Evolutionary conservation across 2,113 vertebrate genomes (phyloP), one percentile per base, ranked within the genome.

Genomic region (Calypte anna): DNA sequence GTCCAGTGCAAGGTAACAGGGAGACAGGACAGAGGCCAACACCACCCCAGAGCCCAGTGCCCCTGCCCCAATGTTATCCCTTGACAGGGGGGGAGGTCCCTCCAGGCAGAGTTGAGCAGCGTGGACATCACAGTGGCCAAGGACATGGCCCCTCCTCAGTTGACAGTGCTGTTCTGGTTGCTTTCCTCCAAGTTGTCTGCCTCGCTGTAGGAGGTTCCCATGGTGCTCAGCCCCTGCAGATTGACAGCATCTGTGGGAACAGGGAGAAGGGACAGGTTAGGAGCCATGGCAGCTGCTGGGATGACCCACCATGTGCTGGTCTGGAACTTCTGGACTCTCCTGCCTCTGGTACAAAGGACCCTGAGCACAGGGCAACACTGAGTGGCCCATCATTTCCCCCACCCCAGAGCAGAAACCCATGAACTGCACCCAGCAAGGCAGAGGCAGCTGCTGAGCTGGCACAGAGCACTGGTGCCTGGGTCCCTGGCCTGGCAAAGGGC

Each of bases 161-260:
- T 97, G 77, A 97, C 7, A 0, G 53, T 33, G 59, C 55, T 2
- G 3, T 28, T 44, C 14, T 0, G 27, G 33, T 38, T 79, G 13
- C 20, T 48, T 31, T 16, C 88, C 7, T 86, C 95, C 1, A 2
- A 0, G 0, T 25, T 19, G 6, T 40, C 48, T 0, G 5, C n/a
- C 9, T 7, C 23, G 0, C 17, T 1, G 1, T 51, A n/a, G 7
- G 6, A 1, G 12, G 9, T 25, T 36, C 4, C 6, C 0, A 8
- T 1, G 0, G 43, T 19, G 1, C 40, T 50, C 83, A 93, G 58
- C 3, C 95, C 93, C 27, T 5, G 27, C 28, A 97, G n/a, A 4
- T 55, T 8, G 1, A 93, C 14, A 2, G 53, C 73, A 28, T 73
- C 94, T 97, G 92, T 1, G 6, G 48, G 58, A 38, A 62, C 2